These are phyloP conservation scores for Nibea coibor DNA, from an alignment of 2,113 vertebrate genomes.

Conservation along the genomic window DNA sequence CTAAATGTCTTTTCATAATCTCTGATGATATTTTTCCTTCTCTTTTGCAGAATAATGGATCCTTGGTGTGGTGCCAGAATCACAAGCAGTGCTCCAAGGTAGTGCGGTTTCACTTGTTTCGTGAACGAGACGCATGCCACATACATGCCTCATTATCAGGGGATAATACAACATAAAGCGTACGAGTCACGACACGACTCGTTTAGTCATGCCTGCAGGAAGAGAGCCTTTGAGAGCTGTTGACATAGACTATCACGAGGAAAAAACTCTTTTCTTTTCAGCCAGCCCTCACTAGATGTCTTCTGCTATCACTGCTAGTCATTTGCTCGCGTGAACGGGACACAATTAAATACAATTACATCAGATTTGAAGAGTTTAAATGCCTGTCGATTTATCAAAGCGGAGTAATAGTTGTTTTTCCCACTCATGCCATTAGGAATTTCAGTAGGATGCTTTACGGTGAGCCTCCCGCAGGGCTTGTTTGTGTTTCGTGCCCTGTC, in stretches of 20 bases:
- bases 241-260: conserved; percentile 30
- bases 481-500: conserved; percentile 73
- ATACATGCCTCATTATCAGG: conserved; percentile 67
- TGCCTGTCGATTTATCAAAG: conserved; percentile 21
- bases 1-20: conserved; percentile 42
- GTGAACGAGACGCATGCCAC: conserved; percentile 59
- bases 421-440: conserved; percentile 47
- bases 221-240: conserved; percentile 28
- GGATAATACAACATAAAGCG: conserved; percentile 65
- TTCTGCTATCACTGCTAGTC: conserved; percentile 29
- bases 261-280: conserved; percentile 29
- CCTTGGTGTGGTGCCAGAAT: conserved; percentile 97
- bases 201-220: conserved; percentile 64
- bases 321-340: conserved; percentile 37
- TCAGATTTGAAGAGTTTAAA: conserved; percentile 23
- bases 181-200: conserved; percentile 65
- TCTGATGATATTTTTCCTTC: conserved; percentile 48
- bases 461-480: conserved; percentile 64
- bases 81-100: conserved; percentile 99
- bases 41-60: conserved; percentile 92
- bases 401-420: conserved; percentile 33
- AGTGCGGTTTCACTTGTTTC: conserved; percentile 69
- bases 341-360: conserved; percentile 22
- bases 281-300: conserved; percentile 1
- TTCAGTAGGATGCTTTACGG: conserved; percentile 31